Evolutionary conservation across 2,797 vertebrate species (phyloP).

Genomic region (Malurus leucopterus): DNA sequence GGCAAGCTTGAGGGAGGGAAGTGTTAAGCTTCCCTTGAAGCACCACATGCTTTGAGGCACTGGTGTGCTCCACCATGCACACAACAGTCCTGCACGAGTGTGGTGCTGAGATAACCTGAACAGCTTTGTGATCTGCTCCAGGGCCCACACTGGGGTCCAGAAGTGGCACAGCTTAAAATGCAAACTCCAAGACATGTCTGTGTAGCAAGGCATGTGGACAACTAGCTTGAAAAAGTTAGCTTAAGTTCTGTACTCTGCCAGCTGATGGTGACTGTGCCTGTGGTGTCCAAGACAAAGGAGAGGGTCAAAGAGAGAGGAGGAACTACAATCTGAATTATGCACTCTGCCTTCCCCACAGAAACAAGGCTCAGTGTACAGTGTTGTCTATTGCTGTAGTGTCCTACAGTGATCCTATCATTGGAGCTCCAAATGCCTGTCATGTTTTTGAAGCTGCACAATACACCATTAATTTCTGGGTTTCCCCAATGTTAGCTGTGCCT

Average conservation of each 20-base stretch:
- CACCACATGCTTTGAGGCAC: fast-evolving
- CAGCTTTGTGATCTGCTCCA: neutral
- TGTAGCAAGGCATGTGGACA: neutral
- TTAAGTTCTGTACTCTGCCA: neutral
- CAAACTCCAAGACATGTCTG: neutral
- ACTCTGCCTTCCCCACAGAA: neutral
- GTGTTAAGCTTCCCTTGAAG: neutral
- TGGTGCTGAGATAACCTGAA: neutral
- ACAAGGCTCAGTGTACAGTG: neutral
- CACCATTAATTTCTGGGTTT: neutral
- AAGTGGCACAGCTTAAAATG: neutral
- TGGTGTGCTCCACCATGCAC: neutral
- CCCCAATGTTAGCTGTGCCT: neutral
- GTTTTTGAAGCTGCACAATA: neutral
- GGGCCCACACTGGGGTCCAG: neutral
- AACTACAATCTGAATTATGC: neutral
- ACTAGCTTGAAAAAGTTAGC: neutral
- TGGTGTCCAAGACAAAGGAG: neutral
- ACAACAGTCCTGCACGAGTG: fast-evolving
- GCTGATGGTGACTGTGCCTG: neutral
- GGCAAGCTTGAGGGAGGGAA: neutral
- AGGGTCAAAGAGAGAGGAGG: neutral
- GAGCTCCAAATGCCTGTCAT: neutral
- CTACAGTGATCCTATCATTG: neutral
- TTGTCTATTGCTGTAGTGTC: too few species aligned